Base-by-base conservation (phyloP, 2,113 vertebrate species). In the Actenoides lindsayi region DNA sequence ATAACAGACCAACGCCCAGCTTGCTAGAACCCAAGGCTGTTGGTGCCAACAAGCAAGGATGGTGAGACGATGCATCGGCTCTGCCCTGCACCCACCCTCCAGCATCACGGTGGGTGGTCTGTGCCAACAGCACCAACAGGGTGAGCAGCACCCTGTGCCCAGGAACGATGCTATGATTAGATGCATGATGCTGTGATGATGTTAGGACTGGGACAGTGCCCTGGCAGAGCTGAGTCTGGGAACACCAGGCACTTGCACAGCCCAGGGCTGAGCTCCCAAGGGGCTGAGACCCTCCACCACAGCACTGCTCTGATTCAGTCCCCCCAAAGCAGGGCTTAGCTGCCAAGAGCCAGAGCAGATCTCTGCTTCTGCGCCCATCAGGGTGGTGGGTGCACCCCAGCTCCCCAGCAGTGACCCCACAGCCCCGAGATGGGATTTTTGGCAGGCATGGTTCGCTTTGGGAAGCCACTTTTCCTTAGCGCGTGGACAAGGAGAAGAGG, bases 391-490 rank as follows among this genome's bases (percentile, higher is more conserved):
- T 25, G 54, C 54, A 20, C 70, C 78, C 42, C 81, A 57, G 28
- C 28, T 44, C 57, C 70, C 50, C 2, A 1, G 2, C 1, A 2
- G 37, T 25, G 44, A 41, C 20, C 50, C 57, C 6, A 2, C 33
- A 60, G 44, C 4, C 5, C 31, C 0, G 0, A 16, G 75, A 12
- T 8, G 37, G 83, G 77, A 24, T n/a, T 67, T 48, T 30, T 14
- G 21, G 30, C 51, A n/a, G n/a, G 35, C 7, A n/a, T 0, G 0
- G 23, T 28, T 93, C 3, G 0, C 28, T 53, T 15, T 31, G 71
- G 78, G 68, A 64, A 68, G 33, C n/a, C 53, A 4, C 57, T 81
- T 21, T 16, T 46, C 79, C 64, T 13, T 8, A 10, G 37, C 1
- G 25, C 33, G 31, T 10, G 23, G 64, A 21, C 11, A 25, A 53